Conservation (phyloP, 2,888 invertebrate species). For the Synergus laeviventris region DNA sequence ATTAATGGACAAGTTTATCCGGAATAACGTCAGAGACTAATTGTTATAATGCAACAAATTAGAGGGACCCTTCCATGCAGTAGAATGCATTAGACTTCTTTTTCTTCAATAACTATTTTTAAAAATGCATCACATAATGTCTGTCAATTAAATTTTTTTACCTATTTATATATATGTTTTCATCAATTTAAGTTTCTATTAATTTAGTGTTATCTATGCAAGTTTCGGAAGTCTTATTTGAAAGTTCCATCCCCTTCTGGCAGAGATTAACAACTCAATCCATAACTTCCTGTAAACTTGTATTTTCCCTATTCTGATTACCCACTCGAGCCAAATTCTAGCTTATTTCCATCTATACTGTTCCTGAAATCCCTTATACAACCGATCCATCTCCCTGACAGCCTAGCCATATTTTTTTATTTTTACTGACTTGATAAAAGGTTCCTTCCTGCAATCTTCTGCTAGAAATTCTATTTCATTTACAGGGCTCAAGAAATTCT, state of each 20-base stretch:
- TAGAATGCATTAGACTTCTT: not conserved
- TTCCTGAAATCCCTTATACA: slow-evolving; percentile 12
- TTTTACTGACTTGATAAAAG: not conserved
- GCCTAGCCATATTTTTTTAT: slow-evolving; percentile 8
- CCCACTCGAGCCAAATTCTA: not conserved
- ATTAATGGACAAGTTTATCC: not conserved
- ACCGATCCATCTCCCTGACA: slow-evolving; percentile 6
- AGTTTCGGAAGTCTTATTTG: not conserved
- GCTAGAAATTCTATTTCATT: not conserved
- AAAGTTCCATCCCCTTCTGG: not conserved
- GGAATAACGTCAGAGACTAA: not conserved
- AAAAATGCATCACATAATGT: not conserved
- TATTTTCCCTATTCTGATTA: slow-evolving; percentile 13
- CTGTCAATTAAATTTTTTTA: not conserved
- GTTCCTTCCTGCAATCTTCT: not conserved
- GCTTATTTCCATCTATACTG: not conserved
- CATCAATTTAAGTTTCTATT: not conserved
- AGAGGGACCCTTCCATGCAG: not conserved
- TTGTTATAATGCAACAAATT: not conserved
- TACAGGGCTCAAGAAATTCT: not conserved
- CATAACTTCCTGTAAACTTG: slow-evolving; percentile 22
- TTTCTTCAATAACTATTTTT: not conserved
- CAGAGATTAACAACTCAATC: slow-evolving; percentile 28
- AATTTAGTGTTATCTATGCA: not conserved
- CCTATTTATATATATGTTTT: not conserved